Conservation (phyloP, 2,797 vertebrate genomes). For the Clamator glandarius region DNA sequence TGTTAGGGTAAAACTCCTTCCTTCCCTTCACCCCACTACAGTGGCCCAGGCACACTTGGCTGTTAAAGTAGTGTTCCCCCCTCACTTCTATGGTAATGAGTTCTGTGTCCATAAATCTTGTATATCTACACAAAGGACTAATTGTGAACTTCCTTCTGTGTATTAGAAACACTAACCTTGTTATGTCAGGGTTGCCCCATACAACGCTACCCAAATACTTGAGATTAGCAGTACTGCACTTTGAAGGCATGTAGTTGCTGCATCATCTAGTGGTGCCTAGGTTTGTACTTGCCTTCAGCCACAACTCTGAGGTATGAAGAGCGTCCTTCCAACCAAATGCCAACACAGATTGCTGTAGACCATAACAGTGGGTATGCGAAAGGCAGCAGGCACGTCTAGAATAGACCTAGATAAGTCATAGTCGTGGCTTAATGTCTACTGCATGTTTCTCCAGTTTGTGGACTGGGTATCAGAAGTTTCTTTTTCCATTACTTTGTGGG, state of each 20-base stretch:
- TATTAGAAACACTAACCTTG: background rate
- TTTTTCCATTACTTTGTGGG: background rate
- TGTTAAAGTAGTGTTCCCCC: background rate
- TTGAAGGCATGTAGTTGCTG: background rate
- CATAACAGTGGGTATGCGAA: background rate
- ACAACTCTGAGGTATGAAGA: background rate
- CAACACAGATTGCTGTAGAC: background rate
- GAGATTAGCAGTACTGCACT: background rate
- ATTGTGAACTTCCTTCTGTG: background rate
- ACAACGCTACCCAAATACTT: background rate
- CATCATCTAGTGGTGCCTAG: background rate
- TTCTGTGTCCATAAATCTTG: background rate
- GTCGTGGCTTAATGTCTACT: background rate
- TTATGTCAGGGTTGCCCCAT: background rate
- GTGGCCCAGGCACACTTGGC: background rate
- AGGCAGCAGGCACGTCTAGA: background rate
- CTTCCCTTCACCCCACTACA: rapidly evolving
- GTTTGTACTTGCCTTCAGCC: background rate
- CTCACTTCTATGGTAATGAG: background rate
- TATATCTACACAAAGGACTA: background rate
- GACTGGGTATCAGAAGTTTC: background rate
- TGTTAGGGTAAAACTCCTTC: background rate
- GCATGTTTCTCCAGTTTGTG: background rate
- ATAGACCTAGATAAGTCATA: background rate
- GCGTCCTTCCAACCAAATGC: background rate